Percentiles rank a stretch among this genome's conserved stretches.
Evolutionary conservation across 2,113 vertebrate species (phyloP).

Genomic region (Petroica traversi): DNA sequence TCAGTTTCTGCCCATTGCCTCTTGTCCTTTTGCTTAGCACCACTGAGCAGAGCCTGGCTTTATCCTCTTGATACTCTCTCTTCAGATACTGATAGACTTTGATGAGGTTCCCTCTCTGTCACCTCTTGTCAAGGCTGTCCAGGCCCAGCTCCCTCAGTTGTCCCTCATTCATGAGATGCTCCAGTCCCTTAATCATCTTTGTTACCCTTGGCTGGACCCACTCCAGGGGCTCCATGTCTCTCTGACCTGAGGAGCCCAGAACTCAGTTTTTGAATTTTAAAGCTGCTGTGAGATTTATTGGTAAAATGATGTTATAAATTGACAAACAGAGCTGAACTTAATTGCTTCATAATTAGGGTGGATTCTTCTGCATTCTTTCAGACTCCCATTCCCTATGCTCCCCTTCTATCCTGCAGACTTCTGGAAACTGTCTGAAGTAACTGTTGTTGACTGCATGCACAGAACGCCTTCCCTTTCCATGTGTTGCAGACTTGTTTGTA

Average conservation of each 20-base stretch:
- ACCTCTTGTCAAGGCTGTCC: neutral
- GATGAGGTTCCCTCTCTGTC: neutral
- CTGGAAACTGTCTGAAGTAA: neutral
- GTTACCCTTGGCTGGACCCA: accelerated
- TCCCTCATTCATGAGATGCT: neutral
- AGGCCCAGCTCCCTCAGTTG: neutral
- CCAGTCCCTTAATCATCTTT: neutral
- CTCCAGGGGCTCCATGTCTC: neutral
- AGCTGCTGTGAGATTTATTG: neutral
- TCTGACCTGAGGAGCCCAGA: neutral
- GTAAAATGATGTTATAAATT: neutral
- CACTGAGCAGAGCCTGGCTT: neutral
- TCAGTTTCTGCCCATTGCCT: neutral
- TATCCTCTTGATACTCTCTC: neutral
- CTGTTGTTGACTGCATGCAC: neutral
- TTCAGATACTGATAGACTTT: neutral
- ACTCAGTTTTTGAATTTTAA: neutral
- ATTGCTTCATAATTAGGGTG: neutral
- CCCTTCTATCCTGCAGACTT: neutral
- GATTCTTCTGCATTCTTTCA: neutral
- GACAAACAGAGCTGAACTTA: neutral
- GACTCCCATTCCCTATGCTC: neutral
- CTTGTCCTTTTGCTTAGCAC: neutral
- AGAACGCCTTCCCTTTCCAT: neutral
- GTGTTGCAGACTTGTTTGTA: neutral